These are phyloP conservation scores for Gymnocephalus cernua DNA, from an alignment of 2,113 vertebrate genomes.

Conservation along the genomic window DNA sequence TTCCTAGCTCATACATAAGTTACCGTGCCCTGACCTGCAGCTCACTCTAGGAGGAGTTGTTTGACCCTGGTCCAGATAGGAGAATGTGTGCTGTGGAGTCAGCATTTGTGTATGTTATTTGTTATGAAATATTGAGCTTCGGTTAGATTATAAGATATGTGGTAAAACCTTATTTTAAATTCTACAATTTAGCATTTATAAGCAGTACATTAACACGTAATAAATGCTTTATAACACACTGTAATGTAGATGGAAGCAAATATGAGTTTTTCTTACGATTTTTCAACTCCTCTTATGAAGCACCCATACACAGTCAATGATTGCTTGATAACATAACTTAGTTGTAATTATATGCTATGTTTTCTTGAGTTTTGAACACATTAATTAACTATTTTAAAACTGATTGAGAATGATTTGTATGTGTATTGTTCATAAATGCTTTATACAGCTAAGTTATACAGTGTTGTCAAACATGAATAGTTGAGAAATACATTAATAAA, in stretches of 20 bases:
- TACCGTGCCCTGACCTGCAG: conserved; percentile 78
- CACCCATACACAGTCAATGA: not conserved
- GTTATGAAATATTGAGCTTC: conserved; percentile 39
- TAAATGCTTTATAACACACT: not conserved
- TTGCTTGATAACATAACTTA: not conserved
- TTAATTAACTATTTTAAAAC: not conserved
- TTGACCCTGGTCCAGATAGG: conserved; percentile 69
- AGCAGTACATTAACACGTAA: not conserved
- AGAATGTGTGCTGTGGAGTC: conserved; percentile 58
- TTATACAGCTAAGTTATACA: not conserved
- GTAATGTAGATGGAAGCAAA: not conserved
- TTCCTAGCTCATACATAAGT: conserved; percentile 79
- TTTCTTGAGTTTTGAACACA: not conserved
- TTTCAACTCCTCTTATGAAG: not conserved
- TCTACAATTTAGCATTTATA: not conserved
- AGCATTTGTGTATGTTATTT: conserved; percentile 37
- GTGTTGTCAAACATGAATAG: not conserved
- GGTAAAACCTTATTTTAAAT: not conserved
- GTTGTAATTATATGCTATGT: not conserved
- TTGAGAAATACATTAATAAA: not conserved
- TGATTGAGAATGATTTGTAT: not conserved
- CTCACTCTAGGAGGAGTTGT: conserved; percentile 64
- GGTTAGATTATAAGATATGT: not conserved
- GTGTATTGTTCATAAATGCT: not conserved
- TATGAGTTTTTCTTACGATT: not conserved